Conservation (phyloP, 2,113 vertebrate genomes). For the Coreoperca whiteheadi region DNA sequence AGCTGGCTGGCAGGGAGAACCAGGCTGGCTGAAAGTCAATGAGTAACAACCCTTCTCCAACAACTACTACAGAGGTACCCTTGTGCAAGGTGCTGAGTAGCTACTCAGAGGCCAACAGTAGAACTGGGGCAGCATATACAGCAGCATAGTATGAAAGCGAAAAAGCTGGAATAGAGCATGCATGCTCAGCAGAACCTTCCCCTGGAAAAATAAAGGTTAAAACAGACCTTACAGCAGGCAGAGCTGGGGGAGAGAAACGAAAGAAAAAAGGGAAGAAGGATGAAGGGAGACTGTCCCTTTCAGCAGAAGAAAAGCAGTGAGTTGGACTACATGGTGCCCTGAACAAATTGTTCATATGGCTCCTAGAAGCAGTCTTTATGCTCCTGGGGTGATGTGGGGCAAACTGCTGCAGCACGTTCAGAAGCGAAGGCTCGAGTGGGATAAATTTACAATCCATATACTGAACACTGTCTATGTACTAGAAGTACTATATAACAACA, state of each 20-base stretch:
- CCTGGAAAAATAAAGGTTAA: conserved; percentile 60
- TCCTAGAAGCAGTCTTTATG: conserved; percentile 49
- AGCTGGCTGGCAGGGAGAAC: background rate
- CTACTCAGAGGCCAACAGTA: conserved; percentile 37
- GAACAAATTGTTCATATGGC: conserved; percentile 66
- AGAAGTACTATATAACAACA: background rate
- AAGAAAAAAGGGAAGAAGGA: conserved; percentile 27
- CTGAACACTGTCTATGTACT: conserved; percentile 2
- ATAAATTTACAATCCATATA: conserved; percentile 8
- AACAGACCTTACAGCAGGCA: conserved; percentile 35
- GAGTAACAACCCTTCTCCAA: conserved; percentile 31
- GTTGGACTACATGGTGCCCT: conserved; percentile 29
- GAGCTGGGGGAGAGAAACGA: conserved; percentile 21
- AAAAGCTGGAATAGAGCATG: conserved; percentile 52
- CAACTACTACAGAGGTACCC: conserved; percentile 26
- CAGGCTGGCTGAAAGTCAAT: conserved; percentile 27
- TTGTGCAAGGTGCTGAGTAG: conserved; percentile 48
- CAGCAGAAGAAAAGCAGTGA: conserved; percentile 58
- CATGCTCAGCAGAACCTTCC: conserved; percentile 64
- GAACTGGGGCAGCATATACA: conserved; percentile 19
- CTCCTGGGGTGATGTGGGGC: conserved; percentile 52
- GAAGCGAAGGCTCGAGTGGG: background rate
- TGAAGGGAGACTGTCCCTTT: conserved; percentile 50
- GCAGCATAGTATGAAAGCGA: conserved; percentile 16
- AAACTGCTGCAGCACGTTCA: conserved; percentile 38